Evolutionary conservation across 2,888 invertebrate genomes (phyloP).

Genomic region (Microctonus aethiopoides): DNA sequence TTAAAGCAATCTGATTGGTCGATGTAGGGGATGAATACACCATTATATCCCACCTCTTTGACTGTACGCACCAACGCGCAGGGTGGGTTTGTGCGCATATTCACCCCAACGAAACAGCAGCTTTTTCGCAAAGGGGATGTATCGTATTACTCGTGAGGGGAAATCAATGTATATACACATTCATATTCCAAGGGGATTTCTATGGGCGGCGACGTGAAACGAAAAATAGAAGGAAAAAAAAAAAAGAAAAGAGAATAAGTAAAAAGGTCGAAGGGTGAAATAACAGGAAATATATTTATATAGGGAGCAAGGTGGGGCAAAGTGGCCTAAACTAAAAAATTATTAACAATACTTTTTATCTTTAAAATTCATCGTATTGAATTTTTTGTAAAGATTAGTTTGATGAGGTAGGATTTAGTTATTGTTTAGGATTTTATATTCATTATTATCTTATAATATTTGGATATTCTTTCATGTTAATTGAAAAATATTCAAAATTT

Average conservation of each 20-base stretch:
- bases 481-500: no score
- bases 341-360: no score
- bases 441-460: no score
- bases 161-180: conserved; percentile 6
- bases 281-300: not conserved
- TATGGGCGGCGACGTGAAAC: conserved; percentile 21
- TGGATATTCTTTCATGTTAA: no score
- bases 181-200: conserved; percentile 25
- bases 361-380: not conserved
- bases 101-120: conserved; percentile 36
- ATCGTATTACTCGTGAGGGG: conserved; percentile 35
- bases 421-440: no score
- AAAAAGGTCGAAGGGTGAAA: not conserved
- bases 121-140: conserved; percentile 32
- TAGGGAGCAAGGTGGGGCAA: no score
- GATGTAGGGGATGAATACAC: conserved; percentile 37
- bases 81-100: conserved; percentile 37
- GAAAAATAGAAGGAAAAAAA: not conserved
- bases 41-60: conserved; percentile 34
- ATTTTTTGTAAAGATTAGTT: no score
- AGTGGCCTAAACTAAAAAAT: no score
- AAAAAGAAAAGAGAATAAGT: no score
- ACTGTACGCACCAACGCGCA: conserved; percentile 34
- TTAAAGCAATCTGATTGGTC: conserved; percentile 53
- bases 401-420: no score